These are phyloP conservation scores for Nematopogon swammerdamellus DNA, from an alignment of 2,888 invertebrate species.

Conservation along the genomic window DNA sequence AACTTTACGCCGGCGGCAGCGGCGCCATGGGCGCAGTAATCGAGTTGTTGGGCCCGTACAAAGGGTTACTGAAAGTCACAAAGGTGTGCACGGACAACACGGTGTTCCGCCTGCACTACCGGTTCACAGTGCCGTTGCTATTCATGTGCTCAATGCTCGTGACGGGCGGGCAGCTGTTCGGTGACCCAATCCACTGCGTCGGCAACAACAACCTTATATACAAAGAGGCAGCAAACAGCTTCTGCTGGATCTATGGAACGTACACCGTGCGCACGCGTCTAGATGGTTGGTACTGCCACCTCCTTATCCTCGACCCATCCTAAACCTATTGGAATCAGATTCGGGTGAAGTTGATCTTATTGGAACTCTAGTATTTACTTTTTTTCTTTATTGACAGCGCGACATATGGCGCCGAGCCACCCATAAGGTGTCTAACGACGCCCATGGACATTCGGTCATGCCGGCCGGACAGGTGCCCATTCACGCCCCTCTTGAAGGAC, in stretches of 20 bases:
- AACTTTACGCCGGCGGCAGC: too few species aligned
- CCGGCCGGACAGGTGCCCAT: too few species aligned
- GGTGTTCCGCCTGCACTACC: conserved; percentile 72
- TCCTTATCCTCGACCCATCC: conserved; percentile 2
- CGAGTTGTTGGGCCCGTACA: conserved; percentile 64
- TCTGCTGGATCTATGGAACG: conserved; percentile 78
- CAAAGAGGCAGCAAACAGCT: conserved; percentile 66
- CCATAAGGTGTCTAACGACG: too few species aligned
- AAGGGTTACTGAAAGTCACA: conserved; percentile 63
- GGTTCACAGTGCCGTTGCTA: conserved; percentile 67
- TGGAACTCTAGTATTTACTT: too few species aligned
- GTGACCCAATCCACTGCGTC: conserved; percentile 79
- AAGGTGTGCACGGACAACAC: conserved; percentile 71
- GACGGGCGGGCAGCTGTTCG: conserved; percentile 80
- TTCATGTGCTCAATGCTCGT: conserved; percentile 71
- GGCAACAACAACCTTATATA: conserved; percentile 42
- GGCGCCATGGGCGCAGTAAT: conserved; percentile 31
- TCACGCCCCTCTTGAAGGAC: too few species aligned
- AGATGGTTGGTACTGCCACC: conserved; percentile 25
- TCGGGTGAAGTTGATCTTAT: too few species aligned
- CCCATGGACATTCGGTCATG: too few species aligned
- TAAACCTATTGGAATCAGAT: too few species aligned
- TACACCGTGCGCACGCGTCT: conserved; percentile 54
- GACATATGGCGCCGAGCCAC: too few species aligned
- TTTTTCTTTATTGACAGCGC: too few species aligned